Conservation (phyloP, 2,888 invertebrate species). For the Petrolisthes manimaculis region DNA sequence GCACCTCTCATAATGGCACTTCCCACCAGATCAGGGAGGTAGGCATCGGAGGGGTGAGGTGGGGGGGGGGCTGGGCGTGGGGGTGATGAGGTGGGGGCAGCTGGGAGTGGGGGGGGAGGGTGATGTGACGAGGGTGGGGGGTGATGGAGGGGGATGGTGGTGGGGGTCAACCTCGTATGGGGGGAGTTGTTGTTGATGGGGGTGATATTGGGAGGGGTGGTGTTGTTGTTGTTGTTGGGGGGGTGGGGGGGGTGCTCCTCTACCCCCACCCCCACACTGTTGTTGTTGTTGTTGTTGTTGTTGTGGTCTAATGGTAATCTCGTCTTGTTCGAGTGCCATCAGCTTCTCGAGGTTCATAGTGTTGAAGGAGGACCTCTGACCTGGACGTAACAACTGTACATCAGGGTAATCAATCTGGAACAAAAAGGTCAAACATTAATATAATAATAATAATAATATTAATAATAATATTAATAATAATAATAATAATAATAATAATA, state of each 20-base stretch:
- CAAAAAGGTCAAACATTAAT: conserved; percentile 60
- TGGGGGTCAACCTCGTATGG: conserved; percentile 10
- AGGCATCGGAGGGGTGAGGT: conserved; percentile 45
- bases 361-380: conserved; percentile 70
- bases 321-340: conserved; percentile 69
- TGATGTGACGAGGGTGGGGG: no score
- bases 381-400: conserved; percentile 70
- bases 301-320: conserved; percentile 65
- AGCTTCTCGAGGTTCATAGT: conserved; percentile 69
- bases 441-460: not conserved
- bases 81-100: conserved; percentile 22
- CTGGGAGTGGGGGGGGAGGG: conserved; percentile 29
- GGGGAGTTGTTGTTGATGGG: no score
- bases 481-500: conserved; percentile 17
- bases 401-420: conserved; percentile 82
- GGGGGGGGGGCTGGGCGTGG: no score
- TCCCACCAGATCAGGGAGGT: conserved; percentile 63
- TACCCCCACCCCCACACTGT: no score
- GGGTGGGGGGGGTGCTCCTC: conserved; percentile 53
- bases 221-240: conserved; percentile 40
- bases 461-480: not conserved
- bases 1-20: conserved; percentile 53
- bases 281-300: no score
- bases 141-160: conserved; percentile 40
- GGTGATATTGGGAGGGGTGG: not conserved